A percentile compares a stretch with the other conserved stretches of the same genome.
These are phyloP conservation scores for Adelognathus sp. DNA, from an alignment of 2,888 invertebrate genomes.

Conservation along the genomic window DNA sequence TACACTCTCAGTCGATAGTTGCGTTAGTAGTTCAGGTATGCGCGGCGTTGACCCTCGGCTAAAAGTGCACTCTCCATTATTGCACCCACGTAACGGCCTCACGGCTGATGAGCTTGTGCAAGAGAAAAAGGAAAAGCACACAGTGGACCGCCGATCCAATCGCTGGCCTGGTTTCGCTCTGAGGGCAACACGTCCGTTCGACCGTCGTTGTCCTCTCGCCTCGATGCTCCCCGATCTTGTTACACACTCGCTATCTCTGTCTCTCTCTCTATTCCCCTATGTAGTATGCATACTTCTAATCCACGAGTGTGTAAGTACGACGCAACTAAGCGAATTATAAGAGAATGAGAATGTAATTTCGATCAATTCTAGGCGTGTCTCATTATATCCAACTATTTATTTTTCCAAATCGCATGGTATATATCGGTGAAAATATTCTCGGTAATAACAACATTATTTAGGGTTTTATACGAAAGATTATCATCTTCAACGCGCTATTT, in stretches of 20 bases:
- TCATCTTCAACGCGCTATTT: neutral
- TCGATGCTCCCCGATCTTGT: slow-evolving; percentile 46
- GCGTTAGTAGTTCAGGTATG: slow-evolving; percentile 11
- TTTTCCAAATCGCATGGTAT: slow-evolving; percentile 2
- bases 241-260: slow-evolving; percentile 48
- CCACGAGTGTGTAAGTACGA: neutral
- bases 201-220: slow-evolving; percentile 50
- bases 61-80: slow-evolving; percentile 54
- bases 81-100: slow-evolving; percentile 57
- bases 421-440: slow-evolving; percentile 14
- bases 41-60: slow-evolving; percentile 47
- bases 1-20: slow-evolving; percentile 24
- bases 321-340: neutral
- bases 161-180: slow-evolving; percentile 58
- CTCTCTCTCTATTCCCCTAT: slow-evolving; percentile 33
- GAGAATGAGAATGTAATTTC: neutral
- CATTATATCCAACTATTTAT: neutral
- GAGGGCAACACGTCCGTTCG: slow-evolving; percentile 55
- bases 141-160: slow-evolving; percentile 48
- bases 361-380: slow-evolving; percentile 22
- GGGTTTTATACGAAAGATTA: slow-evolving; percentile 35
- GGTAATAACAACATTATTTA: slow-evolving; percentile 50
- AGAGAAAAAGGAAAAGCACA: slow-evolving; percentile 33
- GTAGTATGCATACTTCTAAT: slow-evolving; percentile 33
- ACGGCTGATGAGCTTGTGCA: slow-evolving; percentile 51